Evolutionary conservation across 1,140 invertebrate species (phyloP), one percentile per base, ranked within the genome.

Genomic region (Zaprionus lachaisei): DNA sequence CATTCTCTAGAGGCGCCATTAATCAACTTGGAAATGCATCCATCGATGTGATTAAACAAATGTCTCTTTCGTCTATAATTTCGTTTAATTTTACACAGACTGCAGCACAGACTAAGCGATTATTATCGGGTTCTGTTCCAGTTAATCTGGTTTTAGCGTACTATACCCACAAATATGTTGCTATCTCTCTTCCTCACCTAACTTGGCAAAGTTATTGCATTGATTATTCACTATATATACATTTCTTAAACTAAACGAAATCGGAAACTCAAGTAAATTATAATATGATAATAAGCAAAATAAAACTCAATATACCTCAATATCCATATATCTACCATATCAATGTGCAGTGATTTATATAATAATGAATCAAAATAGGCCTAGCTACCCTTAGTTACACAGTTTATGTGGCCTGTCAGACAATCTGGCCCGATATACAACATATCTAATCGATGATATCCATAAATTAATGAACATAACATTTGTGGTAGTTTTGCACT

Each of bases 1-100:
- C 41, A n/a, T 47, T 47, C 41, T 47, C 41, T 11, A 11, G 31
- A 34, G 57, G 49, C 61, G 60, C 64, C 68, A 66, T 76, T 65
- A 76, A 76, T 76, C 68, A 76, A 55, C 15, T 54, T 60, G 61
- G 55, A 72, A 47, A 76, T 72, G 58, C 26, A 72, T 71, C 73
- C 60, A 76, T 71, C 34, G 44, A 20, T 64, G 20, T 49, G 15
- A 44, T 41, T 44, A 51, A 51, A 34, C 49, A 54, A 54, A 17
- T 64, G 22, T 63, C 47, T 51, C 47, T 24, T 51, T 51, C 47
- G 20, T 51, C 22, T 51, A 51, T 51, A 51, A 51, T 51, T 51
- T 51, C 20, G 20, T 51, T 51, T 51, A 51, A 51, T 20, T 51
- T 24, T 14, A 51, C 47, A 24, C 41, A 47, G 14, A 41, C 38